Base-by-base conservation (phyloP, 2,113 vertebrate species). In the Brachypodius melanocephalos region DNA sequence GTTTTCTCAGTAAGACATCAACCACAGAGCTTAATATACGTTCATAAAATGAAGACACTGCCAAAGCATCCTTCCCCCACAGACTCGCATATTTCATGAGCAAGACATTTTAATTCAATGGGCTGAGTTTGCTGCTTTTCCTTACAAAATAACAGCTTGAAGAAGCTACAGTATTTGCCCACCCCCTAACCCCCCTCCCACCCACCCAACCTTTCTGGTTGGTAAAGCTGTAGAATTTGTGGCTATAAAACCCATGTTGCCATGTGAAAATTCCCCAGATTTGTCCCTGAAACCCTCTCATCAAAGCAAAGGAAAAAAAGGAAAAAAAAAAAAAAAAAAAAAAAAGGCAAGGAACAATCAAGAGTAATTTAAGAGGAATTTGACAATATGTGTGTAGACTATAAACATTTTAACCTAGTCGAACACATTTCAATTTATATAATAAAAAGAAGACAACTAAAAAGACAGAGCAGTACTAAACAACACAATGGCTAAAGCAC, bases 51-150 rank as follows among this genome's bases (percentile, higher is more conserved):
- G 72, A 74, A 89, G 46, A 58, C 26, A 24, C 67, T 83, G 88
- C 79, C 95, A 97, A 97, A 96, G 81, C 83, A 21, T 83, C 96
- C 92, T 95, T 95, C 94, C 74, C 55, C 93, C 94, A 95, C 93
- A 96, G 96, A 97, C 85, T 88, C 90, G 90, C 71, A 69, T 96
- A 96, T 96, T 97, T 97, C 91, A 95, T 88, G 75, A 97, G 96
- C 93, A 72, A 97, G 88, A 73, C 75, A 46, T 76, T 95, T 95
- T 96, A 96, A 94, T 96, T 95, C 95, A 93, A 72, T 94, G 71
- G 74, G 72, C 84, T 95, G 93, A 90, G 90, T 94, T 92, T 93
- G 93, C 91, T 91, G 92, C 57, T 85, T 89, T 90, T 91, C 92
- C 93, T 96, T 83, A 54, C 6, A 96, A 95, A 97, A 97, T 40